A percentile compares a stretch with the other conserved stretches of the same genome.
Evolutionary conservation across 64 coral and sea anemone genomes (phyloP).

Genomic region (Montipora capricornis): DNA sequence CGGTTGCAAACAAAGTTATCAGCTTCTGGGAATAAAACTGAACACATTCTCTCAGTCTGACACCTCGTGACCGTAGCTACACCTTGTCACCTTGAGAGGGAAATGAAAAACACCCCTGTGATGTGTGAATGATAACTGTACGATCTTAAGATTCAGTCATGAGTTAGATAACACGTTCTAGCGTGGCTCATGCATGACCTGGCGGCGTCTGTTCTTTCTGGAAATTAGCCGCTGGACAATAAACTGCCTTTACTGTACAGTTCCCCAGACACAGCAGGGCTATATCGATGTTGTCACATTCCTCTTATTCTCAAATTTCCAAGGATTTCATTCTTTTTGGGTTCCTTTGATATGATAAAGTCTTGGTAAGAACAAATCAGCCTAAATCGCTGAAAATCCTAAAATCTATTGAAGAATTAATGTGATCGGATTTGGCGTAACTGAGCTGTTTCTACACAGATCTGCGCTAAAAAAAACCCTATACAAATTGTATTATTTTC

Average conservation of each 20-base stretch:
- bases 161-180: too few species aligned
- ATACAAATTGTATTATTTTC: not conserved
- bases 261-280: not conserved
- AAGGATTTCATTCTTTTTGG: not conserved
- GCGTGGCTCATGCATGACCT: too few species aligned
- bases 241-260: not conserved
- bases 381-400: not conserved
- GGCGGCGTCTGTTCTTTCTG: too few species aligned
- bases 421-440: not conserved
- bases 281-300: not conserved
- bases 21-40: too few species aligned
- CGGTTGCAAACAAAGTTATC: too few species aligned
- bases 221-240: not conserved
- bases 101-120: too few species aligned
- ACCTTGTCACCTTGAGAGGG: too few species aligned
- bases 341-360: conserved; percentile 7
- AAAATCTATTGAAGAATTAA: conserved; percentile 24
- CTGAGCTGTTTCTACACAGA: not conserved
- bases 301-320: not conserved
- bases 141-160: too few species aligned
- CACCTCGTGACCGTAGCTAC: too few species aligned
- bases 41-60: too few species aligned
- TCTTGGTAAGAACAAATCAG: not conserved
- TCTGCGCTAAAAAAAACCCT: not conserved
- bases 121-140: too few species aligned